These are phyloP conservation scores for Bugulina stolonifera DNA, from an alignment of 2,888 invertebrate genomes.

Conservation along the genomic window DNA sequence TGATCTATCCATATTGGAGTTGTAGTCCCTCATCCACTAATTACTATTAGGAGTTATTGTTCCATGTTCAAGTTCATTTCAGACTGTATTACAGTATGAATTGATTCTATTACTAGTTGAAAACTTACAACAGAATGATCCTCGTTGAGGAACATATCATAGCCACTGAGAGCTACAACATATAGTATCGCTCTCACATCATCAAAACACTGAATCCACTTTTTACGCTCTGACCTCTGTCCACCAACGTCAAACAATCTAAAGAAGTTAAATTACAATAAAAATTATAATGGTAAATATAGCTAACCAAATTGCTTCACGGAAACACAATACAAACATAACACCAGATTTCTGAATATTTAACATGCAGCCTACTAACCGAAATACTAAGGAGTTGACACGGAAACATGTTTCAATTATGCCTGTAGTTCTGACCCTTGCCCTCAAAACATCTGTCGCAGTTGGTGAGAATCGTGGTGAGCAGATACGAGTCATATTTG, in stretches of 20 bases:
- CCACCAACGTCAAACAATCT: slow-evolving; percentile 66
- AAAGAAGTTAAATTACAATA: slow-evolving; percentile 27
- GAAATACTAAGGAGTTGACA: slow-evolving; percentile 60
- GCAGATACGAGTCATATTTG: slow-evolving; percentile 64
- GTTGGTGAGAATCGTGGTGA: slow-evolving; percentile 62
- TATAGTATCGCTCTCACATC: slow-evolving; percentile 63
- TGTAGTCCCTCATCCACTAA: no score
- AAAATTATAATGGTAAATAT: no score
- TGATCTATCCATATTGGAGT: no score
- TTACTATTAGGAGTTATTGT: no score
- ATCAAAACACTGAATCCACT: slow-evolving; percentile 67
- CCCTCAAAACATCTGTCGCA: slow-evolving; percentile 62
- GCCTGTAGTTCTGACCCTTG: slow-evolving; percentile 63
- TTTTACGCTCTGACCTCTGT: slow-evolving; percentile 62
- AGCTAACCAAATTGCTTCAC: no score
- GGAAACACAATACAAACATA: no score
- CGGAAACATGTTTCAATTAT: slow-evolving; percentile 65
- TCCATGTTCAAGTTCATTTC: no score
- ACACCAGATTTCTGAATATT: no score
- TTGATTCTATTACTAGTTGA: no score
- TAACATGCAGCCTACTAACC: no score
- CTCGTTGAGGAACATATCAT: slow-evolving; percentile 64
- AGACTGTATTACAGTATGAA: no score
- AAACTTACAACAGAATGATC: slow-evolving; percentile 58
- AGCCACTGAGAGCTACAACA: slow-evolving; percentile 63